A percentile compares a stretch with the other conserved stretches of the same genome.
Evolutionary conservation across 2,888 invertebrate genomes (phyloP).

Genomic region (Dolichomitus sp.): DNA sequence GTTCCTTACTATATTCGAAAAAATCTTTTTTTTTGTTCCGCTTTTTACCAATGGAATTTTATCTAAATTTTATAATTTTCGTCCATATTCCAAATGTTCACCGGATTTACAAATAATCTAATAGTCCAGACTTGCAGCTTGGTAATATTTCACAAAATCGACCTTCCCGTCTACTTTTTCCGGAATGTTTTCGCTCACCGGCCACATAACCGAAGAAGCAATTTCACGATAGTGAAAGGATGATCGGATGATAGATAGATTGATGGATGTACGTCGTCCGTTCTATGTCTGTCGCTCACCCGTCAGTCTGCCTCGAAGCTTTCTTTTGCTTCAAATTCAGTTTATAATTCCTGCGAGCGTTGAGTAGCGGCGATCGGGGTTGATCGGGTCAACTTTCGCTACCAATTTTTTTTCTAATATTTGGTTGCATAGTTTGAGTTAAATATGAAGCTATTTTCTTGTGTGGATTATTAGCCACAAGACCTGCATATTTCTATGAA

Average conservation of each 20-base stretch:
- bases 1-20: too few species aligned
- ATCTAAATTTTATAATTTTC: too few species aligned
- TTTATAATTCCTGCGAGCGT: conserved; percentile 53
- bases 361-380: neutral
- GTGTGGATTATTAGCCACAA: too few species aligned
- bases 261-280: conserved; percentile 76
- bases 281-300: conserved; percentile 72
- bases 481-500: too few species aligned
- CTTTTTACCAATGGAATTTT: too few species aligned
- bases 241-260: conserved; percentile 54
- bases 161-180: neutral
- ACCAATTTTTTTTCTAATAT: too few species aligned
- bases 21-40: too few species aligned
- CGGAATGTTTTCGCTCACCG: neutral
- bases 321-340: conserved; percentile 64
- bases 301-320: conserved; percentile 45
- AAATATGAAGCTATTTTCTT: too few species aligned
- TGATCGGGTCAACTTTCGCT: too few species aligned
- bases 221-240: conserved; percentile 68
- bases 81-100: neutral
- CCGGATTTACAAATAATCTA: neutral
- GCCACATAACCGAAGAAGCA: conserved; percentile 59
- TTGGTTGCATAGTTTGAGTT: too few species aligned
- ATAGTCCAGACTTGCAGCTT: neutral
- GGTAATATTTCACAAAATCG: neutral